Evolutionary conservation across 2,888 invertebrate genomes (phyloP), one percentile per base, ranked within the genome.

Genomic region (Corbicula japonica): DNA sequence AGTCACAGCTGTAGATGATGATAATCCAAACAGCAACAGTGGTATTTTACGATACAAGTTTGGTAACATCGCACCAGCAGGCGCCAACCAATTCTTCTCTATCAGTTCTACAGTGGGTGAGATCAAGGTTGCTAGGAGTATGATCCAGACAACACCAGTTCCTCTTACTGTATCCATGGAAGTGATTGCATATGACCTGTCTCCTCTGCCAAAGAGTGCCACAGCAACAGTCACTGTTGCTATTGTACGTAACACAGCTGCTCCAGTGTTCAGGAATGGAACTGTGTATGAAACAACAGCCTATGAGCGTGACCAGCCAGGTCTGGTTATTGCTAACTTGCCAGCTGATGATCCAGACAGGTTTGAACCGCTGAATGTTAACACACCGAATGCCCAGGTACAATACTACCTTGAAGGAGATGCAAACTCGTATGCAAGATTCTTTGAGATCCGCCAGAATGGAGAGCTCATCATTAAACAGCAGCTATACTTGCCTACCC

Each of bases 361-460:
- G 8, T 28, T 62, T 18, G 69, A 54, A 18, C 44, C 60, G 18
- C 65, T 77, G 0, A 87, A 81, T 62, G 52, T n/a, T n/a, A 48
- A 88, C 85, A 88, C 88, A 26, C 88, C 89, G 5, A 90, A 90
- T 83, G 83, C 88, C 26, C 38, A 80, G 21, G 48, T 89, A 6
- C 30, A 54, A 15, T 90, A 83, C 68, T 34, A 35, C 0, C 44
- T 84, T 12, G 41, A 62, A 2, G 74, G 65, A 0, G 71, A 75
- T 61, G 21, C 44, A 18, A 73, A 66, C 58, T 80, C 81, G 10
- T 74, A 65, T 62, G 62, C 77, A 1, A 65, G 85, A 30, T 88
- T 75, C 76, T 87, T 89, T 70, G 77, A 76, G 23, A 78, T 89
- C 0, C 69, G 77, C 15, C 41, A 65, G 0, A 52, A 74, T 68